phyloP scores from a whole-genome alignment of 2,797 vertebrate genomes.

The Decapterus maruadsi region DNA sequence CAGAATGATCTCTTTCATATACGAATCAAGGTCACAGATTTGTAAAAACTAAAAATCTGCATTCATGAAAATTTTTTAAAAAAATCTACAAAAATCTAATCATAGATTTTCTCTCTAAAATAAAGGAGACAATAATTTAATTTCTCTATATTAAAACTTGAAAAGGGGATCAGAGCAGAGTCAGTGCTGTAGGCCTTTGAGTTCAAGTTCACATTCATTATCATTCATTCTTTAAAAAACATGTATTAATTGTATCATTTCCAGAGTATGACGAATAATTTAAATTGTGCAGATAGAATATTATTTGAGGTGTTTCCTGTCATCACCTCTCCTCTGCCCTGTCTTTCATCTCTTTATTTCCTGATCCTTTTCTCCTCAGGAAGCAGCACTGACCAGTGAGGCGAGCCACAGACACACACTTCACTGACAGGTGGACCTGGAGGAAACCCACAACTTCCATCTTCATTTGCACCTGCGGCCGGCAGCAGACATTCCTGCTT shows the following conservation, averaged over 20 bases:
- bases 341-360: not conserved
- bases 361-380: not conserved
- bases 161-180: not conserved
- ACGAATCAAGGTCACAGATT: not conserved
- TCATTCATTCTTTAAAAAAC: not conserved
- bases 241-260: too few species aligned
- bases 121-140: not conserved
- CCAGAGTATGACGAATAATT: too few species aligned
- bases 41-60: not conserved
- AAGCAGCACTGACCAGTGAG: slow-evolving; percentile 15
- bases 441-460: slow-evolving; percentile 62
- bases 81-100: not conserved
- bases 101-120: not conserved
- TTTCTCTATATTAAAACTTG: not conserved
- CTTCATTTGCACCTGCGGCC: slow-evolving; percentile 63
- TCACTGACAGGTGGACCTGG: slow-evolving; percentile 68
- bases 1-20: not conserved
- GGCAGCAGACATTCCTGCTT: slow-evolving; percentile 26
- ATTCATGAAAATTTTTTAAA: too few species aligned
- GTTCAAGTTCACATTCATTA: not conserved
- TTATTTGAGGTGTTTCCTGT: not conserved
- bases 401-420: slow-evolving; percentile 44
- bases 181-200: slow-evolving; percentile 4
- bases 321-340: not conserved
- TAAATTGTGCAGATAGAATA: too few species aligned